A percentile compares a stretch with the other conserved stretches of the same genome.
These are phyloP conservation scores for Anthopleura xanthogrammica DNA, from an alignment of 92 coral and sea anemone species.

Conservation along the genomic window DNA sequence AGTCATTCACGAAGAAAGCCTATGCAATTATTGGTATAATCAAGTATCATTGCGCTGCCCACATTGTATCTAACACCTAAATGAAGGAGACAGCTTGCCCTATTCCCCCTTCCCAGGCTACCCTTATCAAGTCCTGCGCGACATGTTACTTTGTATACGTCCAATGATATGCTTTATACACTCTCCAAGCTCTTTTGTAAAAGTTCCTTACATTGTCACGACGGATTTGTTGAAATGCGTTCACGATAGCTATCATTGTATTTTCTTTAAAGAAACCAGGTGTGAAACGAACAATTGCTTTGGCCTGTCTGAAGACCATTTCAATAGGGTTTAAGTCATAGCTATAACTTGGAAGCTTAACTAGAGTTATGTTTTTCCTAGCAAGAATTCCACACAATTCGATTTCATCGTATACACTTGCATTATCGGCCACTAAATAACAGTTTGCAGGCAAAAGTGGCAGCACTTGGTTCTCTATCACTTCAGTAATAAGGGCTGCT, in stretches of 20 bases:
- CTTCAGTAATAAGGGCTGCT: neutral
- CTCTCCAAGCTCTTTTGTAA: neutral
- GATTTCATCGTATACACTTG: neutral
- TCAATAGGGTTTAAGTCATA: neutral
- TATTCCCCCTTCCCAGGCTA: too few species aligned
- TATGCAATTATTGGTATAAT: too few species aligned
- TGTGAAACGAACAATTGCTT: too few species aligned
- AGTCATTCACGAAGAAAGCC: too few species aligned
- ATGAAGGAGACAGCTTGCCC: too few species aligned
- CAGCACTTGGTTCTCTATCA: conserved; percentile 6
- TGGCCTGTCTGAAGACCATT: neutral
- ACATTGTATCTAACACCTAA: too few species aligned
- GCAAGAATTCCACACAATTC: neutral
- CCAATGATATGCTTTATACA: neutral
- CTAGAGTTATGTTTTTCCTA: conserved; percentile 7
- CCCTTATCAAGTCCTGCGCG: too few species aligned
- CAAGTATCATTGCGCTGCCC: too few species aligned
- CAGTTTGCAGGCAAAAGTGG: conserved; percentile 9
- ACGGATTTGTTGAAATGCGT: neutral
- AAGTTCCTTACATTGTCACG: neutral
- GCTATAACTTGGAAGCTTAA: neutral
- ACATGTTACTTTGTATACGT: too few species aligned
- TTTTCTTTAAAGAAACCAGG: too few species aligned
- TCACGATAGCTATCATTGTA: neutral
- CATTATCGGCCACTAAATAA: neutral